phyloP scores from a whole-genome alignment of 2,797 vertebrate species.

The Choloepus didactylus region DNA sequence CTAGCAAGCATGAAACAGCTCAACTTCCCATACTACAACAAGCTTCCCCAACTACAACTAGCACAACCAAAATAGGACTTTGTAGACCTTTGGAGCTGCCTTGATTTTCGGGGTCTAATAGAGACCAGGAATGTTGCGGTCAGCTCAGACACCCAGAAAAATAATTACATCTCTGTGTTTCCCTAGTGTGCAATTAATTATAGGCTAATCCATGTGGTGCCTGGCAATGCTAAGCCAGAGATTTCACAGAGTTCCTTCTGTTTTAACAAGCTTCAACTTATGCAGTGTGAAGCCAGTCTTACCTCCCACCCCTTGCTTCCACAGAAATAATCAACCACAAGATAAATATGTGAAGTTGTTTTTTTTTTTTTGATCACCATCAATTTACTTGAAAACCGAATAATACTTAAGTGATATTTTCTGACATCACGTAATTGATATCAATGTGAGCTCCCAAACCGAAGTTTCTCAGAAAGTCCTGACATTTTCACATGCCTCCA shows the following conservation, averaged over 20 bases:
- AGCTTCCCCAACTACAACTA: not conserved
- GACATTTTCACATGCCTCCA: not conserved
- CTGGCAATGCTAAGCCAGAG: constrained; percentile 53
- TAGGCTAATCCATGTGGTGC: constrained; percentile 42
- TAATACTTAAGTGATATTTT: not conserved
- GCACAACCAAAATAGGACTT: not conserved
- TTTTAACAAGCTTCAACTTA: constrained; percentile 21
- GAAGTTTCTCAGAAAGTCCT: not conserved
- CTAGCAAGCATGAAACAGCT: not conserved
- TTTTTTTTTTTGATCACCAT: not conserved
- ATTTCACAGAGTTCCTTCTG: constrained; percentile 57
- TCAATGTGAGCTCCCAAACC: not conserved
- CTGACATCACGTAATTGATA: not conserved
- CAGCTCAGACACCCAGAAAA: constrained; percentile 30
- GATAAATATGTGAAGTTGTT: not conserved
- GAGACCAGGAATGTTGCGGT: constrained; percentile 49
- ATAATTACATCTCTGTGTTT: constrained; percentile 65
- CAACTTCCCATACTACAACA: not conserved
- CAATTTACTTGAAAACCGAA: not conserved
- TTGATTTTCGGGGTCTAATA: constrained; percentile 50
- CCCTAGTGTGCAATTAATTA: not conserved
- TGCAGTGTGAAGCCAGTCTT: not conserved
- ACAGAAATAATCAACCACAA: not conserved
- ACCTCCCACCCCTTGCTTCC: not conserved
- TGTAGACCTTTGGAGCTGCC: not conserved